phyloP scores from a whole-genome alignment of 2,113 vertebrate genomes.

The Holacanthus passer region DNA sequence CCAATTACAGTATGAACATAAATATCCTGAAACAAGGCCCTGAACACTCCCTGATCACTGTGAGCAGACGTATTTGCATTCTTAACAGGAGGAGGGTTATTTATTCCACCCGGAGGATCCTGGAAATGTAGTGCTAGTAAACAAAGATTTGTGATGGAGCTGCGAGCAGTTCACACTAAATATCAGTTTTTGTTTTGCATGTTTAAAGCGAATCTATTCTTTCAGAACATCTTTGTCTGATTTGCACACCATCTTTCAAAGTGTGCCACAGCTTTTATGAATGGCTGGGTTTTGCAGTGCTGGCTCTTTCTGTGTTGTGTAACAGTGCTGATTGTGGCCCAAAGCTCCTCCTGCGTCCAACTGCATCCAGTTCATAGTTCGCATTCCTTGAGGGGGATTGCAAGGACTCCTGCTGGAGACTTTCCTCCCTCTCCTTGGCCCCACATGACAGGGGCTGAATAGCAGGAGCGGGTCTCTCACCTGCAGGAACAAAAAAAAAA shows the following conservation, averaged over 20 bases:
- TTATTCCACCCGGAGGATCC: conserved; percentile 21
- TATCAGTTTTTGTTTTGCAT: conserved; percentile 2
- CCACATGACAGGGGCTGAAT: conserved; percentile 22
- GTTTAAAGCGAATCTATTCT: no score
- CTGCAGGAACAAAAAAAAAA: neutral
- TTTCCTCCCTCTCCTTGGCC: neutral
- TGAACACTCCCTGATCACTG: neutral
- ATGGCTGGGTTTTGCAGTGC: neutral
- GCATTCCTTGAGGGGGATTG: neutral
- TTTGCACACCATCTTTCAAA: neutral
- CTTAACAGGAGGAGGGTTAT: neutral
- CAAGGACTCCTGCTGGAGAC: neutral
- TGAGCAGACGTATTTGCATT: conserved; percentile 26
- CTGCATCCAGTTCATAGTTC: conserved; percentile 74
- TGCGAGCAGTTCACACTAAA: conserved; percentile 10
- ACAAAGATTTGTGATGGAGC: conserved; percentile 19
- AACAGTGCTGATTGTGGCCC: neutral
- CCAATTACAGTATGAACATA: neutral
- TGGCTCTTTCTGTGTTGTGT: conserved; percentile 26
- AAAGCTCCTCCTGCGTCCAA: conserved; percentile 46
- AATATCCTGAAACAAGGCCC: conserved; percentile 18
- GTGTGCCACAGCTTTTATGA: rapidly evolving
- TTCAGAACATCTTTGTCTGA: no score
- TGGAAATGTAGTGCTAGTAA: conserved; percentile 22
- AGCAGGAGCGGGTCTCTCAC: neutral